Evolutionary conservation across 2,888 invertebrate species (phyloP).

Genomic region (Sicus ferrugineus): DNA sequence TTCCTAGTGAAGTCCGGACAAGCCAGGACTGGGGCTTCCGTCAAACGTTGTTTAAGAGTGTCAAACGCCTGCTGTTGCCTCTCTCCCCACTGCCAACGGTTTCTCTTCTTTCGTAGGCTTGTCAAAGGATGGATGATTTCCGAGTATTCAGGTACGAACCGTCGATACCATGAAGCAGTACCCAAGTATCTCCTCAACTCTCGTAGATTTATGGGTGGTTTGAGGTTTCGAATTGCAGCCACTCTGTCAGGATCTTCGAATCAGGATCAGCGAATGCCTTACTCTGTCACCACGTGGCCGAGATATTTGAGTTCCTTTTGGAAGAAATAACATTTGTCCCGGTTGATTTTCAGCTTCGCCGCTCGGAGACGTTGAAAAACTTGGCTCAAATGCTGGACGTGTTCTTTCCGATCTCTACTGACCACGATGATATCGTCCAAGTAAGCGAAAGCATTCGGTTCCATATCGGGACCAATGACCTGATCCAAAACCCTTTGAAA

Average conservation of each 20-base stretch:
- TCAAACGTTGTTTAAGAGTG: background rate
- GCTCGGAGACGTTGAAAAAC: too few species aligned
- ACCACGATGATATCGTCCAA: conserved; percentile 5
- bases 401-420: background rate
- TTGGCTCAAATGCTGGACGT: too few species aligned
- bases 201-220: background rate
- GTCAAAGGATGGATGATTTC: background rate
- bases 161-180: background rate
- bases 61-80: background rate
- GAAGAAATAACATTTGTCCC: background rate
- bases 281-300: background rate
- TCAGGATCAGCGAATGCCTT: background rate
- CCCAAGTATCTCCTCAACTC: background rate
- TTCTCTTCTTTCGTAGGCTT: background rate
- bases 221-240: background rate
- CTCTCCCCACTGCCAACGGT: background rate
- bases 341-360: background rate
- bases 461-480: background rate
- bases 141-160: background rate
- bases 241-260: background rate
- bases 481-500: conserved; percentile 2
- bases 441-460: conserved; percentile 2
- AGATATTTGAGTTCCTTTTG: background rate
- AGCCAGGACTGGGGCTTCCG: background rate
- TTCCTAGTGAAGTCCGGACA: background rate